Conservation (phyloP, 23 tunicate genomes). For the Oikopleura dioica region DNA sequence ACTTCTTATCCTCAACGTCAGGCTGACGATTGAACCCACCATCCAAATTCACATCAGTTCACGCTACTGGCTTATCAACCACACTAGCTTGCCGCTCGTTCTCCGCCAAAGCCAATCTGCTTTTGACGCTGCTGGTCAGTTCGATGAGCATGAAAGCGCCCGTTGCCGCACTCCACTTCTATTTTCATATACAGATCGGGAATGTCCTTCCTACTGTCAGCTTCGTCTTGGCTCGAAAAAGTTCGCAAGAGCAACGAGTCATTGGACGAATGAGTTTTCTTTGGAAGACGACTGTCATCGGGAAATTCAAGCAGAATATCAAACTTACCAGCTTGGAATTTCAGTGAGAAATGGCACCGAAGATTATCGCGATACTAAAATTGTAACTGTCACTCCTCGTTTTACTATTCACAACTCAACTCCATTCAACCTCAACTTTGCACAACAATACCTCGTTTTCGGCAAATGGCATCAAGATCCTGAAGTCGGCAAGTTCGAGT, state of each 20-base stretch:
- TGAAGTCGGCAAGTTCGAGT: neutral
- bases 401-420: constrained; percentile 5
- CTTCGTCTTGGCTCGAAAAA: neutral
- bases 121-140: constrained; percentile 58
- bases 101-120: constrained; percentile 42
- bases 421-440: neutral
- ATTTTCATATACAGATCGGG: constrained; percentile 20
- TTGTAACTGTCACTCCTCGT: constrained; percentile 4
- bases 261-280: neutral
- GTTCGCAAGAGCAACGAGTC: neutral
- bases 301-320: neutral
- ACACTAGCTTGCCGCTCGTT: constrained; percentile 74
- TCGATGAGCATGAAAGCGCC: constrained; percentile 59
- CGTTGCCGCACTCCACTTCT: constrained; percentile 53
- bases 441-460: constrained; percentile 1
- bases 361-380: constrained; percentile 8
- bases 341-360: constrained; percentile 7
- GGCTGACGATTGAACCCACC: constrained; percentile 39
- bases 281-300: constrained; percentile 9
- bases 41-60: constrained; percentile 65
- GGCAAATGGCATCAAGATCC: neutral
- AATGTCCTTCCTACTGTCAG: neutral
- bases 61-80: constrained; percentile 92
- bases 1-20: constrained; percentile 45
- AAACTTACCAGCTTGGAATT: neutral